Evolutionary conservation across 2,888 invertebrate genomes (phyloP), one percentile per base, ranked within the genome.

Genomic region (Trypoxylon attenuatum): DNA sequence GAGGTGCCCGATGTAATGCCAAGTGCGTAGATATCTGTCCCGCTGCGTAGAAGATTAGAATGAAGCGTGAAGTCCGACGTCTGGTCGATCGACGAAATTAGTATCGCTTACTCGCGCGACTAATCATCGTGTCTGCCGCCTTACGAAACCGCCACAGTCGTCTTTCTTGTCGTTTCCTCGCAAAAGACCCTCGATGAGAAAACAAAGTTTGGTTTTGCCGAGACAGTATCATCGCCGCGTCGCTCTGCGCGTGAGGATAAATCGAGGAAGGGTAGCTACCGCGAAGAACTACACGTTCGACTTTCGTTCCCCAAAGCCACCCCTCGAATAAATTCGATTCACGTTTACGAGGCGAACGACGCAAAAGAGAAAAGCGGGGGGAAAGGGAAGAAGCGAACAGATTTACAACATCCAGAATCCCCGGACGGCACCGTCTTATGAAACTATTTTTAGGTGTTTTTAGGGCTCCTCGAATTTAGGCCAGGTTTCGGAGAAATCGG

Each of bases 401-500:
- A 71, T 71, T 71, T 71, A 71, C 50, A 58, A 45, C 70, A 57
- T 69, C 64, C 69, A 65, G 65, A 61, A 61, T 69, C 61, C 43
- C 68, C 70, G 52, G 68, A 64, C 64, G 68, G 63, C 56, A 70
- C 64, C 61, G 64, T 60, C 64, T 70, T 70, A 65, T 29, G 70
- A 57, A 61, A 70, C 68, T 70, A 70, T 70, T 70, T 70, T 69
- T 69, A 70, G 68, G 64, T 56, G 60, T 69, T 69, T 69, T 71
- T 71, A 66, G 62, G 71, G 56, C 61, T 65, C 65, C 62, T 66
- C 69, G 71, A 57, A 71, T 69, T 71, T 71, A 66, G 69, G 70
- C 69, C 70, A 71, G 69, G 45, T 71, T 71, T 69, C 70, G 50
- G 23, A 42, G 66, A 68, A 68, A 68, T 60, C 50, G 54, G 45